phyloP scores from a whole-genome alignment of 1,140 invertebrate species.

The Grapholita molesta region DNA sequence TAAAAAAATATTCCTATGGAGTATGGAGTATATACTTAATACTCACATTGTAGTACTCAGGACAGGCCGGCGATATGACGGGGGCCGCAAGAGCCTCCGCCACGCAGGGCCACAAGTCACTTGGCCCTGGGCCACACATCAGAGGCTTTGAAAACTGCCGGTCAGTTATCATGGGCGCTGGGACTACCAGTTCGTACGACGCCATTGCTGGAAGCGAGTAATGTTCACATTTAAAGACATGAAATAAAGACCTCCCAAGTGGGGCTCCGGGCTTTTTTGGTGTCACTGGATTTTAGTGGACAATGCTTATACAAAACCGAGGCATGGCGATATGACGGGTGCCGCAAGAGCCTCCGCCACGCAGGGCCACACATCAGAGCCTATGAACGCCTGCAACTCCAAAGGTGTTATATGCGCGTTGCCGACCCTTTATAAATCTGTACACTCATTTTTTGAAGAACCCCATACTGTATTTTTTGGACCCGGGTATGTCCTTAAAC shows the following conservation, averaged over 20 bases:
- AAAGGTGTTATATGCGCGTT: no score
- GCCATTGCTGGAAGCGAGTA: slow-evolving; percentile 35
- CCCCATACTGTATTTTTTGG: no score
- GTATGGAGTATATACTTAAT: not conserved
- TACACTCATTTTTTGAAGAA: no score
- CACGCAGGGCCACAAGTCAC: slow-evolving; percentile 56
- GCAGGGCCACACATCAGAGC: slow-evolving; percentile 57
- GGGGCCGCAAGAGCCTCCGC: slow-evolving; percentile 44
- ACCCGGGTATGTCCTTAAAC: no score
- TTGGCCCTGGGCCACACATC: slow-evolving; percentile 59
- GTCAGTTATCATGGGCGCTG: slow-evolving; percentile 45
- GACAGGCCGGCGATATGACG: slow-evolving; percentile 47
- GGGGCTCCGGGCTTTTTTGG: no score
- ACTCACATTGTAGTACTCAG: slow-evolving; percentile 56
- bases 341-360: slow-evolving; percentile 45
- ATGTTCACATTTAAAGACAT: no score
- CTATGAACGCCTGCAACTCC: no score
- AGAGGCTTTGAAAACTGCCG: slow-evolving; percentile 40
- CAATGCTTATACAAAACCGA: no score
- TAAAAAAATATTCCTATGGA: not conserved
- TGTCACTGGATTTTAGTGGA: no score
- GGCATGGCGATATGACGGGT: slow-evolving; percentile 48
- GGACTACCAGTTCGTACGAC: slow-evolving; percentile 31
- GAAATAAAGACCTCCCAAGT: no score
- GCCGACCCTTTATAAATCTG: no score